Percentiles rank a stretch among this genome's conserved stretches.
Conservation (phyloP, 2,888 invertebrate genomes). For the Ommatoiulus sabulosus region DNA sequence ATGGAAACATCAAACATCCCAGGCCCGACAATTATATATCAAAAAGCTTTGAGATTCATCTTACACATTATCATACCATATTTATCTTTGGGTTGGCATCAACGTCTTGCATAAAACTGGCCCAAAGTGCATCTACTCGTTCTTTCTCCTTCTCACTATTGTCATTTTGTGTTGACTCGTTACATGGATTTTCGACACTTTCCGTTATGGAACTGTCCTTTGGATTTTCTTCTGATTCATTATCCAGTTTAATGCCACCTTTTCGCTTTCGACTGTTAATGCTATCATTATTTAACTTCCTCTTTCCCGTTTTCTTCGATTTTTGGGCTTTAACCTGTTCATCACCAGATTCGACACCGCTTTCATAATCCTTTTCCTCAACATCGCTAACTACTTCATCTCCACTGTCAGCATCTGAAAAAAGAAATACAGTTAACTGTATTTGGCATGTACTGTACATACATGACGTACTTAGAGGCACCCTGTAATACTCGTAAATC, state of each 20-base stretch:
- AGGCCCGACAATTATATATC: too few relatives aligned
- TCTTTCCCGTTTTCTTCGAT: not conserved
- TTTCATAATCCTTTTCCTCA: slow-evolving; percentile 49
- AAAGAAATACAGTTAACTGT: not conserved
- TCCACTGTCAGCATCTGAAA: slow-evolving; percentile 46
- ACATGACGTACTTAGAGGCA: not conserved
- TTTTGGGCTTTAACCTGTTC: not conserved
- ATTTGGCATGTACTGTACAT: not conserved
- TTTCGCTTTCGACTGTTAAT: not conserved
- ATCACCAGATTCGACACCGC: not conserved
- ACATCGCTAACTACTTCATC: slow-evolving; percentile 50
- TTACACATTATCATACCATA: not conserved
- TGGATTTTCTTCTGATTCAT: not conserved
- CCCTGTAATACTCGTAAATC: not conserved
- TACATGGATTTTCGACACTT: not conserved
- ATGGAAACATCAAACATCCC: too few relatives aligned
- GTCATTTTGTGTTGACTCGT: slow-evolving; percentile 19
- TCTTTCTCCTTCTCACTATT: slow-evolving; percentile 46
- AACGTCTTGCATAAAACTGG: slow-evolving; percentile 53
- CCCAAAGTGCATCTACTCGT: slow-evolving; percentile 52
- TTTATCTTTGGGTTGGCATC: slow-evolving; percentile 45
- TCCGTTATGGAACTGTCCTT: slow-evolving; percentile 5
- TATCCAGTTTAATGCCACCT: slow-evolving; percentile 54
- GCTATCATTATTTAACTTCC: slow-evolving; percentile 38
- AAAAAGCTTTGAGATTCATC: not conserved